Evolutionary conservation across 2,113 vertebrate genomes (phyloP).

Genomic region (Neopipo cinnamomea): DNA sequence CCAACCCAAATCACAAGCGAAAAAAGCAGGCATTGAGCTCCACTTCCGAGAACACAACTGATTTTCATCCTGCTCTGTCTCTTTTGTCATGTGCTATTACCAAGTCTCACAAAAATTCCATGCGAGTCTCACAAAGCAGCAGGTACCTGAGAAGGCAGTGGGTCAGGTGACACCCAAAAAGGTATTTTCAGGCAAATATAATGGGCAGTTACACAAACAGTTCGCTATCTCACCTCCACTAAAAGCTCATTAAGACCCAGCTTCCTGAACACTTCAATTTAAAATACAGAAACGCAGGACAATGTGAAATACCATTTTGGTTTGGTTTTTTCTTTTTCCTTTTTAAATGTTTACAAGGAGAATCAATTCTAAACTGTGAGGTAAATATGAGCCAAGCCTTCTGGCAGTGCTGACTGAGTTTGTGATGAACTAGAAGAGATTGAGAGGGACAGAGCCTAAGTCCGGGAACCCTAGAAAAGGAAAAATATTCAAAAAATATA

Average conservation of each 20-base stretch:
- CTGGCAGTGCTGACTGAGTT: background rate
- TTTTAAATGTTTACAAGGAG: background rate
- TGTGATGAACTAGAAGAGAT: background rate
- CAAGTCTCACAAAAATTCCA: background rate
- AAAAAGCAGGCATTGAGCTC: background rate
- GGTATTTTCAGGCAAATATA: background rate
- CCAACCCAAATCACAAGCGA: background rate
- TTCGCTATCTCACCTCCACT: background rate
- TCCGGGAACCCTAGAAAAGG: background rate
- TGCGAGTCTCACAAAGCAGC: background rate
- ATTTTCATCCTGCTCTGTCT: background rate
- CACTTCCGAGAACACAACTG: background rate
- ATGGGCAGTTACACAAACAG: background rate
- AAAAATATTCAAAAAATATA: background rate
- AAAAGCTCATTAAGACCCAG: background rate
- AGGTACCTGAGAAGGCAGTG: background rate
- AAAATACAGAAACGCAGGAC: background rate
- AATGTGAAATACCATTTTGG: background rate
- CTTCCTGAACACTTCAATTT: background rate
- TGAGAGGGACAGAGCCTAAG: background rate
- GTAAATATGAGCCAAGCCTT: background rate
- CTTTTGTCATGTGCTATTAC: fast-evolving
- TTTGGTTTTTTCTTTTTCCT: background rate
- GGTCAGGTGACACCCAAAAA: background rate
- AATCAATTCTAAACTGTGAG: background rate